Percentiles rank a stretch among this genome's conserved stretches.
These are phyloP conservation scores for Hymenopus coronatus DNA, from an alignment of 2,888 invertebrate genomes.

Conservation along the genomic window DNA sequence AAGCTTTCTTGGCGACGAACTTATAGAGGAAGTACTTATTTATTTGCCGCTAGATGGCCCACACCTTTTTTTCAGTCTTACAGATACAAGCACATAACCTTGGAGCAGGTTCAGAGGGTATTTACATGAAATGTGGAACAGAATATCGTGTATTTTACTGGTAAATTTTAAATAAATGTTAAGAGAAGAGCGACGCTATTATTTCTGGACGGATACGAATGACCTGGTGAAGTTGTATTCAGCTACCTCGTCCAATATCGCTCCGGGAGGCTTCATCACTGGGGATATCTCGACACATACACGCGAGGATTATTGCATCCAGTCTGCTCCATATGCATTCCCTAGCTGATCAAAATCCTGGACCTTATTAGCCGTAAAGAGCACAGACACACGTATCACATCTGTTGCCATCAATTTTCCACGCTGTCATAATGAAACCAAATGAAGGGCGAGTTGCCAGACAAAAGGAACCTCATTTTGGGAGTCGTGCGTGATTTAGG, in stretches of 20 bases:
- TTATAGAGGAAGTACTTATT: too few species aligned
- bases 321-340: not conserved
- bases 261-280: not conserved
- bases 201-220: too few species aligned
- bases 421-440: not conserved
- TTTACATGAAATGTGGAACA: too few species aligned
- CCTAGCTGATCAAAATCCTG: not conserved
- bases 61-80: too few species aligned
- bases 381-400: not conserved
- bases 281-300: not conserved
- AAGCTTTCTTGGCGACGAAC: too few species aligned
- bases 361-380: not conserved
- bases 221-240: too few species aligned
- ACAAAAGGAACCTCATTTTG: not conserved
- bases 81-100: too few species aligned
- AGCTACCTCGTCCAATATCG: not conserved
- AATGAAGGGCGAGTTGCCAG: not conserved
- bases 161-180: too few species aligned
- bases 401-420: not conserved
- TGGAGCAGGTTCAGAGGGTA: too few species aligned
- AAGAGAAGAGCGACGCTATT: too few species aligned
- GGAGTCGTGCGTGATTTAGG: not conserved
- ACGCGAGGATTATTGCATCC: not conserved
- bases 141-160: too few species aligned
- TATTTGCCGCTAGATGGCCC: too few species aligned